Evolutionary conservation across 1,140 invertebrate genomes (phyloP).

Genomic region (Camponotus floridanus): DNA sequence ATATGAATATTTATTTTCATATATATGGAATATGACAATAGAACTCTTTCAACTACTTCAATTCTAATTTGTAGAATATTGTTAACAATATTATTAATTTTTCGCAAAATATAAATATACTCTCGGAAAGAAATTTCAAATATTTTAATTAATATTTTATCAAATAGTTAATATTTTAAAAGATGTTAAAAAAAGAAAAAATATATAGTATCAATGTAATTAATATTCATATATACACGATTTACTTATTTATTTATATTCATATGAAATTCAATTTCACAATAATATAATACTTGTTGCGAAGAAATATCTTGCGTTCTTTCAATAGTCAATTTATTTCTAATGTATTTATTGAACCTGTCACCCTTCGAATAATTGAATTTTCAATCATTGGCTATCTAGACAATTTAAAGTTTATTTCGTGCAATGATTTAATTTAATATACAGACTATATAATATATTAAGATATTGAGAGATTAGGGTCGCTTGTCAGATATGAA

Average conservation of each 20-base stretch:
- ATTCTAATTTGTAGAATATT: neutral
- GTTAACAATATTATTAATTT: neutral
- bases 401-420: neutral
- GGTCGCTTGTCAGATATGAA: neutral
- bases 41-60: neutral
- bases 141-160: neutral
- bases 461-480: neutral
- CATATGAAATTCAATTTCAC: neutral
- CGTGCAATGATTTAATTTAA: constrained; percentile 11
- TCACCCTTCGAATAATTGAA: neutral
- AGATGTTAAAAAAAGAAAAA: too few species aligned
- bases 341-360: neutral
- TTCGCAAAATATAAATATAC: neutral
- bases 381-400: neutral
- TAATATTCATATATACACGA: neutral
- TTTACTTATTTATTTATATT: neutral
- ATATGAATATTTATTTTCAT: neutral
- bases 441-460: neutral
- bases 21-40: neutral
- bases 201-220: too few species aligned
- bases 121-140: neutral
- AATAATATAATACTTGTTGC: neutral
- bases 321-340: neutral
- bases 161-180: too few species aligned
- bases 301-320: neutral